A percentile compares a stretch with the other conserved stretches of the same genome.
phyloP scores from a whole-genome alignment of 2,797 vertebrate species.

The Scarus forsteni region DNA sequence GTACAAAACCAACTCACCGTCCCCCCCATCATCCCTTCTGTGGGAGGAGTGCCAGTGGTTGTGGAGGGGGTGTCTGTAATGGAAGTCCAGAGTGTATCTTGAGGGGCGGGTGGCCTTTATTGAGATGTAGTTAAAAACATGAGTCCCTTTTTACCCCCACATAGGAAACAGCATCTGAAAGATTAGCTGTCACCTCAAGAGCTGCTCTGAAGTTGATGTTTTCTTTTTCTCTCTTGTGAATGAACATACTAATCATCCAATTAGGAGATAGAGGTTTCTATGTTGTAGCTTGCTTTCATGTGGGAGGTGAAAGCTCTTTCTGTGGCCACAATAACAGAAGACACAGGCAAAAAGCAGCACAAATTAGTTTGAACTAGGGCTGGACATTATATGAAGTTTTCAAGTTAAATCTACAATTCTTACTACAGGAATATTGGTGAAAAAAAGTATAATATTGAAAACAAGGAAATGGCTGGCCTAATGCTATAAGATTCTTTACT shows the following conservation, averaged over 20 bases:
- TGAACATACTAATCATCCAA: constrained; percentile 48
- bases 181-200: constrained; percentile 50
- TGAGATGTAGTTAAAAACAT: constrained; percentile 57
- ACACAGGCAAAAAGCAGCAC: too few species aligned
- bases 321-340: neutral
- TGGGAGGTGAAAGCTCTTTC: constrained; percentile 19
- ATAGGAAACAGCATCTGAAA: constrained; percentile 44
- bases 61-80: constrained; percentile 37
- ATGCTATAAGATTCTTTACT: too few species aligned
- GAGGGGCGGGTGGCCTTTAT: constrained; percentile 55
- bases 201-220: constrained; percentile 16
- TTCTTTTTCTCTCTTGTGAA: constrained; percentile 26
- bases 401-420: too few species aligned
- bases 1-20: constrained; percentile 31
- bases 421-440: too few species aligned
- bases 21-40: constrained; percentile 29
- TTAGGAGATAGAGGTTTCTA: constrained; percentile 42
- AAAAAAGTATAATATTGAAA: too few species aligned
- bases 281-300: constrained; percentile 33
- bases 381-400: too few species aligned
- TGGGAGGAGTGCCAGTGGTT: constrained; percentile 47
- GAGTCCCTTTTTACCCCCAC: constrained; percentile 45
- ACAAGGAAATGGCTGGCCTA: too few species aligned
- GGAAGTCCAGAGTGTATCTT: constrained; percentile 46
- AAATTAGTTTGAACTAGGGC: too few species aligned